Base-by-base conservation (phyloP, 2,888 invertebrate genomes). In the Oxystoma pomonae region DNA sequence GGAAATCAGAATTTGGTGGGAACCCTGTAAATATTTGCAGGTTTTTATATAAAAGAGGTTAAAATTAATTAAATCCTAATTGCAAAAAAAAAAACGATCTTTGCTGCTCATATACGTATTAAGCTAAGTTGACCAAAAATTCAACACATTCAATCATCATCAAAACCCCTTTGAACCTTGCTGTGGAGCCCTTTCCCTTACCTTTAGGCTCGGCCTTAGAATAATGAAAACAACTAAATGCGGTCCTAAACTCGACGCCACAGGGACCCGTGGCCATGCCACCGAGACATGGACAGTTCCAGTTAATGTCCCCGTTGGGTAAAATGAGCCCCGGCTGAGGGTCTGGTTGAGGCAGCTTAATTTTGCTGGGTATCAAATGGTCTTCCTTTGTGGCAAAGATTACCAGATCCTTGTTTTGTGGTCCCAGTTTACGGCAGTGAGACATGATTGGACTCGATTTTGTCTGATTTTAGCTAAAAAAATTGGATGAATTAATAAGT, bases 251-350 rank as follows among this genome's bases (percentile, higher is more conserved):
- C 78, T 95, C 91, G 16, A 90, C 85, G 0, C 96, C 97, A 78
- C 98, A 98, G 0, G 98, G 97, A 0, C 98, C 97, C 0, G 94
- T 94, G 2, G 96, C 94, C 93, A 97, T 96, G n/a, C 96, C 96
- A 16, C 97, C 97, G 49, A 98, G 84, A 78, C 98, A 98, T 0
- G 97, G 97, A 76, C 98, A 98, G 77, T 91, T 91, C 97, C 97
- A 98, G 82, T 98, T 98, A 69, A 98, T 95, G 66, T 91, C 88
- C 2, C 97, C 97, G 80, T 90, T 90, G 0, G 90, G 84, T 63
- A 92, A 82, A 69, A 97, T 88, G 16, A 96, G 82, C 9, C 96
- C 96, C 55, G 90, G 89, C 62, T 89, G 86, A 1, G 89, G 88
- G 72, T 89, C 90, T 0, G 89, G 86, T 72, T 87, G 87, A 0